Base-by-base conservation (phyloP, 1,140 invertebrate genomes). In the Hylyphantes graminicola region DNA sequence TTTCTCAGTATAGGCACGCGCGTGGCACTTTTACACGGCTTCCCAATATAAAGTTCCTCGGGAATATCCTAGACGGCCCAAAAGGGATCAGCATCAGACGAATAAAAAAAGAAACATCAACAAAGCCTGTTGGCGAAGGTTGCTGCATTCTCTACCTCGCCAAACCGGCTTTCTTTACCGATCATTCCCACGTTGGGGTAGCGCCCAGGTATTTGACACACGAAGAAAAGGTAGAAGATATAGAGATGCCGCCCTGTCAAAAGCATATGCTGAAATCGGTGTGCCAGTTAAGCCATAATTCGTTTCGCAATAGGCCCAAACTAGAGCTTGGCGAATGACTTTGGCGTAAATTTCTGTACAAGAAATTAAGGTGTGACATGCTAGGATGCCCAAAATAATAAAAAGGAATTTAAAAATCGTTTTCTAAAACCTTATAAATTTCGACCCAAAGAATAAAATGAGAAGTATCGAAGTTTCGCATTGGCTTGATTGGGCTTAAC, bases 81-180 rank as follows among this genome's bases (percentile, higher is more conserved):
- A 80, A 78, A 9, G 76, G 15, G 61, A 54, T 55, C 51, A 19
- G 12, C 12, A 35, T 48, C 35, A 76, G 59, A 76, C 74, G 74
- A 51, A 54, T 19, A n/a, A 54, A 78, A 19, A 67, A 68, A 67
- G 57, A 61, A 17, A 74, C 21, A 70, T 54, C 51, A 57, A 80
- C 21, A 70, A 35, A 80, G 67, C 64, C 67, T 61, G 35, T 81
- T 81, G 79, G 79, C 79, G 79, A 81, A 68, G 79, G 79, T 73
- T 73, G 54, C 79, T 50, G n/a, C 57, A 63, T 53, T 72, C 51
- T 51, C 8, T 9, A 35, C 63, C 79, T 81, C 79, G 79, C 79
- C 79, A 81, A 81, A 81, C 79, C 79, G 79, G 79, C 55, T 81
- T 73, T 63, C 19, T 11, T 63, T 17, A 12, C 35, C 35, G 50